Evolutionary conservation across 2,888 invertebrate species (phyloP), one percentile per base, ranked within the genome.

Genomic region (Pollenia griseotomentosa): DNA sequence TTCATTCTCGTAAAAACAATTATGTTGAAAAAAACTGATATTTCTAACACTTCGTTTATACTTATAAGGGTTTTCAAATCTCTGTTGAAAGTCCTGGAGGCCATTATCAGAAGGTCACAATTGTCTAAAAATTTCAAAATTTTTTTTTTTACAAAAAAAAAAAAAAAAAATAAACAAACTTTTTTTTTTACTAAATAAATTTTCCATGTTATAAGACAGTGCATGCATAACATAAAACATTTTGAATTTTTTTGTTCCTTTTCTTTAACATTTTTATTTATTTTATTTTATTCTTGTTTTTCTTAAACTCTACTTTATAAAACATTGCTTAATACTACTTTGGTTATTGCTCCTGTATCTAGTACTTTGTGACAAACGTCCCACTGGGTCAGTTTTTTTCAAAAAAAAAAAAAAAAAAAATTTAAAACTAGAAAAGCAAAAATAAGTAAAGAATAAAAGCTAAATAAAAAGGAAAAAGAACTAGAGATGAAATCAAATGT

Each of bases 401-500:
- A n/a, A n/a, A n/a, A 55, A 14, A 63, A 42, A 61, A 80, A 65
- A 11, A 59, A 19, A 33, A 53, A 63, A 70, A 63, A 51, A 46
- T 11, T 5, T 16, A 3, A 48, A 65, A 65, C 33, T 63, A 53
- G 44, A 9, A 61, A 51, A 51, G 42, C 51, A 12, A 11, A 61
- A 42, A 66, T 48, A 73, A 71, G 51, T 46, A 46, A 42, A 59
- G 11, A 81, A 42, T 40, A 80, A 66, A 51, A 51, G 11, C 51
- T 46, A 70, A 85, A 85, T 61, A 66, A 57, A 80, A n/a, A n/a
- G 75, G 68, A 65, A 19, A 40, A 44, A 14, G 1, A 7, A 55
- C 65, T 61, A 1, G 19, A 83, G 75, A 87, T 85, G 83, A 88
- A 88, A 87, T 88, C 87, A 88, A 86, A 88, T 88, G 86, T 85